Evolutionary conservation across 2,888 invertebrate genomes (phyloP).

Genomic region (Hydropsyche betteni): DNA sequence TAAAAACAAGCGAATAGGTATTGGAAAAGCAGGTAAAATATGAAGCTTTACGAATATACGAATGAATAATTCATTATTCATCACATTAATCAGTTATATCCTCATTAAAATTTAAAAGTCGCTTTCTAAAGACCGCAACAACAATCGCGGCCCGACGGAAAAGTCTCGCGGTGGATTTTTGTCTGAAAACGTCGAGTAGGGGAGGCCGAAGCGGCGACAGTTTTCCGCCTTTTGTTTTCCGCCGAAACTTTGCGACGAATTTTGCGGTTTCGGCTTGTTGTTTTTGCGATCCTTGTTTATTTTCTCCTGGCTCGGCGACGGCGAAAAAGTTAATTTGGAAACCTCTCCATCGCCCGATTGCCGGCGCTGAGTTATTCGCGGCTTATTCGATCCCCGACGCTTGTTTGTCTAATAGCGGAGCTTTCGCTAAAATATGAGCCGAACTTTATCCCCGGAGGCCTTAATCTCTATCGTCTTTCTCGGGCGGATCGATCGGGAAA

Average conservation of each 20-base stretch:
- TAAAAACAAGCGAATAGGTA: no score
- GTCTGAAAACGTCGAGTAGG: no score
- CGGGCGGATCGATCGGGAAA: not conserved
- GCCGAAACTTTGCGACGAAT: not conserved
- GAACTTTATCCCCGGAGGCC: constrained; percentile 36
- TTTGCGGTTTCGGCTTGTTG: constrained; percentile 17
- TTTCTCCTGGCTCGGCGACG: not conserved
- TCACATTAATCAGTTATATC: no score
- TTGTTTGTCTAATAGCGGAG: constrained; percentile 34
- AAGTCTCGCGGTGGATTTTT: no score
- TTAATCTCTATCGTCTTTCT: constrained; percentile 8
- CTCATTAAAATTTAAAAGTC: no score
- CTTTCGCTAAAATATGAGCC: constrained; percentile 44
- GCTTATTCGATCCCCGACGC: constrained; percentile 4
- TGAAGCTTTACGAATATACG: no score
- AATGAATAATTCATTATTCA: no score
- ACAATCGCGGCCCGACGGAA: no score
- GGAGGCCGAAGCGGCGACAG: no score
- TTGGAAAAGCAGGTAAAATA: no score
- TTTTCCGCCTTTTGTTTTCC: no score
- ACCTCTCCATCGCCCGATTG: not conserved
- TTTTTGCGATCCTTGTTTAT: constrained; percentile 9
- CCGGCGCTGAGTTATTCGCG: constrained; percentile 19
- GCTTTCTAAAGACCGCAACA: no score
- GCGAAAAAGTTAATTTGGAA: constrained; percentile 23